Base-by-base conservation (phyloP, 1,140 invertebrate species). In the Bathynomus jamesi region DNA sequence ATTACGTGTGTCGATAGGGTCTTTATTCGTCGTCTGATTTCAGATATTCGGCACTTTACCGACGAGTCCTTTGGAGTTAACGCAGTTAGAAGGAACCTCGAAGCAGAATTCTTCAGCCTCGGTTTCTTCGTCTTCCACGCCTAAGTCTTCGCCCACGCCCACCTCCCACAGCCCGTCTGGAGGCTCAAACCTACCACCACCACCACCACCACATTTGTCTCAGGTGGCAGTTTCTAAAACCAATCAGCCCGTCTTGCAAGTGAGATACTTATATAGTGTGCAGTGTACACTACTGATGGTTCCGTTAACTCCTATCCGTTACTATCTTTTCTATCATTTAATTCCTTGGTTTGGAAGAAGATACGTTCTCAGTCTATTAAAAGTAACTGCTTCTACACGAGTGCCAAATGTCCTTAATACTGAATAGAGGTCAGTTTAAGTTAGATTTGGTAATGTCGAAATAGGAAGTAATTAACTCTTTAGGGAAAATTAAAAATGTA, bases 41-140 rank as follows among this genome's bases (percentile, higher is more conserved):
- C 72, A 86, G 84, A 84, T 85, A 65, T 85, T 85, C 74, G 82
- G 82, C 70, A 80, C 78, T 7, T 76, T 81, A 30, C 83, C 84
- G 10, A 81, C 82, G 65, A 62, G 69, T 46, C 60, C 61, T 21
- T 27, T 69, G 17, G 65, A 71, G 11, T 65, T 40, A 21, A 25
- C 31, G 17, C 53, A 66, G 10, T 24, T 29, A n/a, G 46, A 27
- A 46, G 71, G 72, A 13, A 11, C 70, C 4, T 68, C 67, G 17
- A 60, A 25, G 0, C 29, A 66, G 11, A 46, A 46, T 25, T 25
- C 31, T 21, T 3, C 31, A 29, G 21, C 11, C 27, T 4, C 31
- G 4, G 31, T 4, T 31, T 61, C n/a, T 5, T 29, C n/a, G 11
- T 11, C 25, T 11, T 27, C 64, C 31, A 29, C 25, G 30, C 65